Evolutionary conservation across 2,888 invertebrate species (phyloP).

Genomic region (Molorchus minor): DNA sequence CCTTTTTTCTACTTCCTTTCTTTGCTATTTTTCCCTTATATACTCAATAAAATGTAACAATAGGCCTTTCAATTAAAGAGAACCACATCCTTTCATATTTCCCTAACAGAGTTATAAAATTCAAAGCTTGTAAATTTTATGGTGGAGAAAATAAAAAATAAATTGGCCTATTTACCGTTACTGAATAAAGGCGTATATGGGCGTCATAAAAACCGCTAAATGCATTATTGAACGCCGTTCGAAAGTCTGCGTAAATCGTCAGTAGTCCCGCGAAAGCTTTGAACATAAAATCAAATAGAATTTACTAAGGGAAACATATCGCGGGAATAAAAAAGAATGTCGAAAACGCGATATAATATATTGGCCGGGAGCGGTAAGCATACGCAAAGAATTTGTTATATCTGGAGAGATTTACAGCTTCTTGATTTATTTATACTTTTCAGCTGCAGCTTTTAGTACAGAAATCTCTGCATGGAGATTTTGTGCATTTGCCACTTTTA

Average conservation of each 20-base stretch:
- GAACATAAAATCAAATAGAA: not conserved
- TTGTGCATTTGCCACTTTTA: not conserved
- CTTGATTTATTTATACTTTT: slow-evolving; percentile 18
- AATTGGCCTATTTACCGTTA: slow-evolving; percentile 3
- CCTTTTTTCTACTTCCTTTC: too few relatives aligned
- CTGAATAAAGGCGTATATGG: not conserved
- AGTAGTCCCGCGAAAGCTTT: not conserved
- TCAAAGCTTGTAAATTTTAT: slow-evolving; percentile 3
- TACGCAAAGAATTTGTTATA: slow-evolving; percentile 6
- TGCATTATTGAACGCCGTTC: slow-evolving; percentile 5
- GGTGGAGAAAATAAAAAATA: slow-evolving; percentile 11
- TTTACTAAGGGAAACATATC: not conserved
- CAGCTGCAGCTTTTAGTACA: not conserved
- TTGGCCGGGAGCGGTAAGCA: not conserved
- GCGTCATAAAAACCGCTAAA: not conserved
- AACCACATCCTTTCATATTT: slow-evolving; percentile 7
- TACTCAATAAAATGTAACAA: not conserved
- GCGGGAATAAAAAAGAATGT: slow-evolving; percentile 6
- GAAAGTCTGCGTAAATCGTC: not conserved
- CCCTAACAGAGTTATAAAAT: slow-evolving; percentile 8
- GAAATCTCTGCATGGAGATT: slow-evolving; percentile 9
- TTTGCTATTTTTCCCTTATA: not conserved
- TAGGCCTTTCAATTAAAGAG: not conserved
- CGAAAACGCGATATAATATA: slow-evolving; percentile 3
- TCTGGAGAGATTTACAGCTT: slow-evolving; percentile 10